Evolutionary conservation across 2,888 invertebrate species (phyloP).

Genomic region (Leptinotarsa tumamoca): DNA sequence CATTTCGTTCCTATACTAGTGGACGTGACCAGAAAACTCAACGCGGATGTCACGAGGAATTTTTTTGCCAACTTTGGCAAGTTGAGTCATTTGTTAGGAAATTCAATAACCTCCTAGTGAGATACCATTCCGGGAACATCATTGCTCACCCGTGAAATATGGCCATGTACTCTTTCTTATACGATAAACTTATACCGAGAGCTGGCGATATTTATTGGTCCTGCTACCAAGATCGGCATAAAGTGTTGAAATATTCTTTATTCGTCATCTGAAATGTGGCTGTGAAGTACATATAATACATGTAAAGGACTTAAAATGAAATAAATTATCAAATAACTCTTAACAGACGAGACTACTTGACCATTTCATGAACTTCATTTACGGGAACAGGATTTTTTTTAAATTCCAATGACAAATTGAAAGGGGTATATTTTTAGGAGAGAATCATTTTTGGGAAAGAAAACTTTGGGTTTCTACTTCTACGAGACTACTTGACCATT

Average conservation of each 20-base stretch:
- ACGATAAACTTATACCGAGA: slow-evolving; percentile 17
- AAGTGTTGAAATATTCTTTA: neutral
- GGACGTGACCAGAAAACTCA: slow-evolving; percentile 66
- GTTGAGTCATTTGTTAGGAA: slow-evolving; percentile 66
- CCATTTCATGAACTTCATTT: too few species aligned
- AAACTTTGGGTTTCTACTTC: too few species aligned
- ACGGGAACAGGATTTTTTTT: too few species aligned
- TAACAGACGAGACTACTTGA: too few species aligned
- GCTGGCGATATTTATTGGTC: slow-evolving; percentile 14
- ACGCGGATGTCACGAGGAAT: slow-evolving; percentile 63
- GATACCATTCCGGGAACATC: slow-evolving; percentile 66
- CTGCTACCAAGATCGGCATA: neutral
- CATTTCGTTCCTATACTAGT: slow-evolving; percentile 67
- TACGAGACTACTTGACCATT: too few species aligned
- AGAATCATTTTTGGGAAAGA: too few species aligned
- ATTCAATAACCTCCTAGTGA: slow-evolving; percentile 67
- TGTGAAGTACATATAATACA: too few species aligned
- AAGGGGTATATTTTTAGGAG: too few species aligned
- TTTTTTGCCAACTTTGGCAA: slow-evolving; percentile 63
- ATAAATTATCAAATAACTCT: too few species aligned
- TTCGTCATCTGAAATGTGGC: neutral
- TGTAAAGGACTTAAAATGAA: too few species aligned
- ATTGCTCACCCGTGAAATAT: slow-evolving; percentile 66
- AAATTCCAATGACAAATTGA: too few species aligned
- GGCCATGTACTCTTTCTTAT: slow-evolving; percentile 49